phyloP scores from a whole-genome alignment of 2,888 invertebrate genomes.

The Pollenia amentaria region DNA sequence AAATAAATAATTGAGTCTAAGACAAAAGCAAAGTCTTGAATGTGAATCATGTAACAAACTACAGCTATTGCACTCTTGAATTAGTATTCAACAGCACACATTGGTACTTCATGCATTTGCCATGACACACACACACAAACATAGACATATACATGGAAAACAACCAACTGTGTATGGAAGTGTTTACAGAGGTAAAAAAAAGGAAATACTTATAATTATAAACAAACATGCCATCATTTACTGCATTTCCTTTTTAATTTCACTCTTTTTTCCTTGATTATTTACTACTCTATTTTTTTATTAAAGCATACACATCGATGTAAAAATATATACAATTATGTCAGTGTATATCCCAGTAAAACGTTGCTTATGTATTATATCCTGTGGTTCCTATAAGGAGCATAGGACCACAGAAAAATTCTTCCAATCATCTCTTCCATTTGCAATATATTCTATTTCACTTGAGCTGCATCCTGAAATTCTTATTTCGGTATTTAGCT shows the following conservation, averaged over 20 bases:
- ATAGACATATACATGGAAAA: neutral
- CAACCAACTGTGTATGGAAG: neutral
- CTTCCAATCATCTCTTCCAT: no score
- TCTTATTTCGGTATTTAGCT: no score
- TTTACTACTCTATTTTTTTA: neutral
- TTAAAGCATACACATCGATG: constrained; percentile 21
- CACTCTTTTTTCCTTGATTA: neutral
- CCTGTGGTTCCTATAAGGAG: no score
- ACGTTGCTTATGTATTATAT: no score
- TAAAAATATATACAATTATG: neutral
- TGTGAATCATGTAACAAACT: constrained; percentile 33
- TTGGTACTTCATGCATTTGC: constrained; percentile 24
- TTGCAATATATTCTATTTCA: no score
- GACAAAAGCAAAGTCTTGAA: constrained; percentile 48
- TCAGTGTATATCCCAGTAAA: neutral
- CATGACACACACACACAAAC: neutral
- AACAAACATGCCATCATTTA: constrained; percentile 73
- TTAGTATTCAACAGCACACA: constrained; percentile 46
- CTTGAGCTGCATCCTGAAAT: no score
- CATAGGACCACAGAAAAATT: no score
- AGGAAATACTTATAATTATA: constrained; percentile 66
- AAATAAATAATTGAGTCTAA: constrained; percentile 25
- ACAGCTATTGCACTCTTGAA: constrained; percentile 34
- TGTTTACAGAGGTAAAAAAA: neutral
- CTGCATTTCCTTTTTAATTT: constrained; percentile 61